Conservation (phyloP, 53 echinoderm and acorn worm species). For the Apostichopus leukothele region DNA sequence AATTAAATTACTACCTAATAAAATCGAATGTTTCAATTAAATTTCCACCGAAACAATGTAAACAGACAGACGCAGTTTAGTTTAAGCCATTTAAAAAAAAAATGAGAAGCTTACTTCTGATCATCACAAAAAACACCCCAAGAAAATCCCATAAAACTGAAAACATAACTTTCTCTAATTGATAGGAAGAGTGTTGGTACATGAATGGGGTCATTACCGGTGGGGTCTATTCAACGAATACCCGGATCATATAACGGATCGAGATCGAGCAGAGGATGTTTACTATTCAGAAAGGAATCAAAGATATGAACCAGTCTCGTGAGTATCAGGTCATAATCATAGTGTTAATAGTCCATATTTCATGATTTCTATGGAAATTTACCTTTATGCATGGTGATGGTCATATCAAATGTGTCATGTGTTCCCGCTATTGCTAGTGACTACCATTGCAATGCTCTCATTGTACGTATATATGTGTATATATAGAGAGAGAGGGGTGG, state of each 20-base stretch:
- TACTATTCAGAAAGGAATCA: slow-evolving; percentile 19
- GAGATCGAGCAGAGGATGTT: background rate
- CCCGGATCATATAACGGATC: background rate
- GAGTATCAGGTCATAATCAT: background rate
- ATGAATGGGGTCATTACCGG: slow-evolving; percentile 19
- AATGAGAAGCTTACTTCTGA: background rate
- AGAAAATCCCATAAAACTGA: background rate
- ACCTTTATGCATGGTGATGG: background rate
- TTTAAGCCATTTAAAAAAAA: background rate
- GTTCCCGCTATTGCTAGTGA: too few species aligned
- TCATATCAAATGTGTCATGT: too few species aligned
- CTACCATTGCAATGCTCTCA: too few species aligned
- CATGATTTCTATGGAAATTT: background rate
- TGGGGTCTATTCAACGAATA: slow-evolving; percentile 32
- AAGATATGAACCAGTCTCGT: slow-evolving; percentile 32
- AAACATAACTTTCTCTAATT: background rate
- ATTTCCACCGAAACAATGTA: background rate
- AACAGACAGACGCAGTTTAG: background rate
- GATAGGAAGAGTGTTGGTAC: slow-evolving; percentile 7
- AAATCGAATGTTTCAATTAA: background rate
- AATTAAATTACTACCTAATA: background rate
- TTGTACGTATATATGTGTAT: too few species aligned
- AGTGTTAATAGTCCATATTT: too few species aligned
- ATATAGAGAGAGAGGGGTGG: too few species aligned
- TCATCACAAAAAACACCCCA: background rate